phyloP scores from a whole-genome alignment of 2,113 vertebrate species.

The Benthochromis sp. region DNA sequence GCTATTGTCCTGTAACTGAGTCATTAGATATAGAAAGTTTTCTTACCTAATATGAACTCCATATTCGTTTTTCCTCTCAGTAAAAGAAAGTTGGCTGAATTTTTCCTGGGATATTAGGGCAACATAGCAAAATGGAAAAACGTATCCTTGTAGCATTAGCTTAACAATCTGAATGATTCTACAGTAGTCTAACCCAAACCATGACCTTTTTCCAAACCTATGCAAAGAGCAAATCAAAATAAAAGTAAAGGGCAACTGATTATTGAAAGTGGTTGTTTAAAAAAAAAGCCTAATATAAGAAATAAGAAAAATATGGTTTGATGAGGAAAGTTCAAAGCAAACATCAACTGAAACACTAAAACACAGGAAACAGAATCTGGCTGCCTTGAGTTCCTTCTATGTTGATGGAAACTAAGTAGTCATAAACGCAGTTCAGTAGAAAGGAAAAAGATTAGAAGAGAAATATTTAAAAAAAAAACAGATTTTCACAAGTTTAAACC shows the following conservation, averaged over 20 bases:
- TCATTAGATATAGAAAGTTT: background rate
- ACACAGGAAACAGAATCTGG: background rate
- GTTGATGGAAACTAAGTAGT: background rate
- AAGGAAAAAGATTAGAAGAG: background rate
- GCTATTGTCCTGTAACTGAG: background rate
- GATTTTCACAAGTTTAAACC: background rate
- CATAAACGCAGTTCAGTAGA: background rate
- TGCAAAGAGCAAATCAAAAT: background rate
- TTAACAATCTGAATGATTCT: background rate
- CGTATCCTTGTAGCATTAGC: background rate
- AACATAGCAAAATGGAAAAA: background rate
- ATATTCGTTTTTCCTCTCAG: background rate
- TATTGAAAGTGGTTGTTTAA: background rate
- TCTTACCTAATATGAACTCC: background rate
- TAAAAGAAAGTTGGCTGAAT: background rate
- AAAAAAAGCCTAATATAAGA: background rate
- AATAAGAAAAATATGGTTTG: background rate
- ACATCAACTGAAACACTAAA: background rate
- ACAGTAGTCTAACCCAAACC: background rate
- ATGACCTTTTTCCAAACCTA: background rate
- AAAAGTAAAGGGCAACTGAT: background rate
- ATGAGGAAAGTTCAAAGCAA: background rate
- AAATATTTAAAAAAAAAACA: accelerated
- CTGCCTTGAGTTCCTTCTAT: background rate
- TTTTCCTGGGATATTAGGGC: background rate